phyloP scores from a whole-genome alignment of 1,140 invertebrate species.

The Cydia amplana region DNA sequence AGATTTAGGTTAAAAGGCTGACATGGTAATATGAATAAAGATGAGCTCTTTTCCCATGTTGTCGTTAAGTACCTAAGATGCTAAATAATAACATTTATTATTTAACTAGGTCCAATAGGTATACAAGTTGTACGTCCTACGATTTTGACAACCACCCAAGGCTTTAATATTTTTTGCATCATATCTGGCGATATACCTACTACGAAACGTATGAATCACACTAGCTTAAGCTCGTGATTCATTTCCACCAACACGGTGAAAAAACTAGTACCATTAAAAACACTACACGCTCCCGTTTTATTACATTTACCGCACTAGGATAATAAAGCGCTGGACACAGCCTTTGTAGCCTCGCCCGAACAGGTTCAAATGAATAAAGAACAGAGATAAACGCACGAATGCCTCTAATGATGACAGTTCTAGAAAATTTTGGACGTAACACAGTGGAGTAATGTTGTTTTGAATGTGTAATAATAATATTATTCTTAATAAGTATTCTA shows the following conservation, averaged over 20 bases:
- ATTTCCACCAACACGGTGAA: background rate
- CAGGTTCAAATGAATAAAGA: conserved; percentile 3
- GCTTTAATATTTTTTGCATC: background rate
- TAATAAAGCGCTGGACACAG: background rate
- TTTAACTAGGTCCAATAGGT: too few relatives aligned
- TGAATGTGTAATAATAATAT: background rate
- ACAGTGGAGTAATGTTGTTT: background rate
- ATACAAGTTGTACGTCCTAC: too few relatives aligned
- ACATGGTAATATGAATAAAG: too few relatives aligned
- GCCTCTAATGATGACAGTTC: conserved; percentile 5
- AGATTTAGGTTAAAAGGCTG: too few relatives aligned
- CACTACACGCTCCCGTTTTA: background rate
- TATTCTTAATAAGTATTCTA: background rate
- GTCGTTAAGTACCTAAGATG: too few relatives aligned
- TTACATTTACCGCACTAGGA: background rate
- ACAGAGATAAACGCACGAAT: background rate
- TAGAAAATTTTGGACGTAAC: background rate
- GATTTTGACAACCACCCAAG: background rate
- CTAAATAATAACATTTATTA: too few relatives aligned
- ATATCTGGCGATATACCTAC: too few relatives aligned
- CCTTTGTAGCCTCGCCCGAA: conserved; percentile 1
- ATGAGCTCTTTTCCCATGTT: too few relatives aligned
- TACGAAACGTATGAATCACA: too few relatives aligned
- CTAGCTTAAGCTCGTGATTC: too few relatives aligned
- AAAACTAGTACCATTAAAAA: background rate